phyloP scores from a whole-genome alignment of 2,797 vertebrate genomes.

The Sebastes iracundus region DNA sequence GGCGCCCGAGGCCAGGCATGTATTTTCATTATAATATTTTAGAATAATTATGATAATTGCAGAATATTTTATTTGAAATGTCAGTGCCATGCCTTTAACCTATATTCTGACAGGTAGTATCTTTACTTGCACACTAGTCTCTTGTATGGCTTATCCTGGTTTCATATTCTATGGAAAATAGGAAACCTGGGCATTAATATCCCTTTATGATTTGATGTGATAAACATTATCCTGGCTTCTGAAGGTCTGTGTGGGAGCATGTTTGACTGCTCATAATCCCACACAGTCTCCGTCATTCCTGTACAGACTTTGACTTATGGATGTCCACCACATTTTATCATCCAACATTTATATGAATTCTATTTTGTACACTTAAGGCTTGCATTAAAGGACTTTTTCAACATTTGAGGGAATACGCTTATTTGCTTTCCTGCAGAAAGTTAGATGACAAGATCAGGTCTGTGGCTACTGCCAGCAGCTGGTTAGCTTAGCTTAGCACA shows the following conservation, averaged over 20 bases:
- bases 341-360: background rate
- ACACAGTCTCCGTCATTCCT: background rate
- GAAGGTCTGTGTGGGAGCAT: background rate
- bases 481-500: background rate
- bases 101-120: background rate
- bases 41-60: background rate
- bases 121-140: background rate
- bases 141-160: background rate
- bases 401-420: background rate
- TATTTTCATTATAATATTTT: background rate
- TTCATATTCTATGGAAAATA: background rate
- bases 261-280: background rate
- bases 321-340: background rate
- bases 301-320: background rate
- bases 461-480: background rate
- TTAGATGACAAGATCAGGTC: background rate
- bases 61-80: background rate
- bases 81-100: background rate
- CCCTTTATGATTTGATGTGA: background rate
- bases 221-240: background rate
- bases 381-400: background rate
- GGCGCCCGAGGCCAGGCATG: background rate
- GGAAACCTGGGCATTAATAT: background rate
- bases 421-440: background rate
- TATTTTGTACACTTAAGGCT: background rate